These are phyloP conservation scores for Cryptomyrus ogoouensis DNA, from an alignment of 2,113 vertebrate species.

Conservation along the genomic window DNA sequence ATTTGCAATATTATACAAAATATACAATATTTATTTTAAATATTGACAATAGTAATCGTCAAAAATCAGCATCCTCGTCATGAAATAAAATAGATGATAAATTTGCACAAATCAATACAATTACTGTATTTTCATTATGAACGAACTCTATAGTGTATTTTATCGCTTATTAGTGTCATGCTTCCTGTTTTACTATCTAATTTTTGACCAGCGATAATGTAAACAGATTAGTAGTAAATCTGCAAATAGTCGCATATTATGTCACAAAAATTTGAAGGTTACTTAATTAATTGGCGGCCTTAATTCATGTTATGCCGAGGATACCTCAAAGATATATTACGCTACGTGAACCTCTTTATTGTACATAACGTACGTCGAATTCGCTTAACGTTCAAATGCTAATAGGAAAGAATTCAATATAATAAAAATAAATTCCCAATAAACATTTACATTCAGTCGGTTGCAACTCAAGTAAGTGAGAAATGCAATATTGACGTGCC, in stretches of 20 bases:
- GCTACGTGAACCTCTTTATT: not conserved
- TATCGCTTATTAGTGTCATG: not conserved
- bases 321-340: not conserved
- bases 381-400: not conserved
- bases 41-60: not conserved
- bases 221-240: not conserved
- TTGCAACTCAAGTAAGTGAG: not conserved
- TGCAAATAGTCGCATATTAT: not conserved
- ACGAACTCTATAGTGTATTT: not conserved
- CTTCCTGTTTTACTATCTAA: not conserved
- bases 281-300: not conserved
- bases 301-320: not conserved
- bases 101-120: not conserved
- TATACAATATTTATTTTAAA: not conserved
- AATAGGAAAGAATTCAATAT: not conserved
- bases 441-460: not conserved
- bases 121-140: not conserved
- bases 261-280: not conserved
- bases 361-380: not conserved
- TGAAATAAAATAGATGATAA: not conserved
- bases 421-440: not conserved
- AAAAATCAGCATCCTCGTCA: not conserved
- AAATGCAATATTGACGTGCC: not conserved
- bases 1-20: not conserved
- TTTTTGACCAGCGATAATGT: not conserved